Evolutionary conservation across 2,113 vertebrate genomes (phyloP).

Genomic region (Stigmatopora nigra): DNA sequence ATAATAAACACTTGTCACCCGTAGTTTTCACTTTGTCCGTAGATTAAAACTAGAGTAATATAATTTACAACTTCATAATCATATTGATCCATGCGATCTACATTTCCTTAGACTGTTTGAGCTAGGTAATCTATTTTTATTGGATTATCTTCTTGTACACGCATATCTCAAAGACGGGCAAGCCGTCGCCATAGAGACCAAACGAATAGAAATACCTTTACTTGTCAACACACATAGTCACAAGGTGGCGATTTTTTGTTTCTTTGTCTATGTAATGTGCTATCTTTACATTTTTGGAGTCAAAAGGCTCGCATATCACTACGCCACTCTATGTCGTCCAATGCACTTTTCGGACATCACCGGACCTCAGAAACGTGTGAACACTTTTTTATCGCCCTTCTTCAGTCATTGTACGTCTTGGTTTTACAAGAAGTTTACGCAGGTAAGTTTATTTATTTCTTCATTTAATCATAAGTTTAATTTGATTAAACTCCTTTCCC

Average conservation of each 20-base stretch:
- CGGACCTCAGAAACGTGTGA: background rate
- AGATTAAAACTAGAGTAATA: background rate
- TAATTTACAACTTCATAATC: background rate
- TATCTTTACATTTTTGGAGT: background rate
- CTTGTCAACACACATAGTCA: background rate
- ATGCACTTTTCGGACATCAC: background rate
- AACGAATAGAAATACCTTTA: slow-evolving; percentile 37
- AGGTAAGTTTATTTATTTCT: slow-evolving; percentile 13
- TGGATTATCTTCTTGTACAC: background rate
- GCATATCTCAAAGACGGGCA: background rate
- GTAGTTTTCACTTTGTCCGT: background rate
- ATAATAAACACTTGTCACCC: background rate
- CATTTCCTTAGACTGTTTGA: background rate
- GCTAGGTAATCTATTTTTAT: background rate
- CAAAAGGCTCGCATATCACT: background rate
- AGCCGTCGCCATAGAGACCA: slow-evolving; percentile 4
- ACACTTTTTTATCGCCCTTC: background rate
- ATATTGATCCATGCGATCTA: background rate
- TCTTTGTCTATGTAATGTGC: background rate
- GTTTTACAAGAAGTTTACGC: background rate
- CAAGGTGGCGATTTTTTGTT: background rate
- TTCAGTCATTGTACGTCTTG: background rate
- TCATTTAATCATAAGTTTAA: background rate
- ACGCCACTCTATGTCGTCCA: background rate
- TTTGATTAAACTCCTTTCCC: no score